Evolutionary conservation across 2,797 vertebrate genomes (phyloP), one percentile per base, ranked within the genome.

Genomic region (Carduelis carduelis): DNA sequence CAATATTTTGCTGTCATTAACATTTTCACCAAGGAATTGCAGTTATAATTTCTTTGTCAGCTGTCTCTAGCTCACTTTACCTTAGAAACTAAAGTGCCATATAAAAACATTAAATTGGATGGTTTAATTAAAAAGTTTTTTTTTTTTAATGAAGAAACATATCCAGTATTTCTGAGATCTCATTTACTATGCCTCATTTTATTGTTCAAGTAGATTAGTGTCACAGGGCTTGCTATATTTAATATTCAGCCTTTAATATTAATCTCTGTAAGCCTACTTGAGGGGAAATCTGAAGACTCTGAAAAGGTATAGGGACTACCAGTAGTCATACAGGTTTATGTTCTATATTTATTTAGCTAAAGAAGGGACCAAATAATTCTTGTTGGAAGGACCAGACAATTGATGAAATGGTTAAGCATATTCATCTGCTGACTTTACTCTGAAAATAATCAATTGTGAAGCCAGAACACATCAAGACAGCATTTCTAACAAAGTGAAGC

Each of bases 1-100:
- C 99, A 99, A 99, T 98, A 98, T 99, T 99, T 98, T 98, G 97
- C 98, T 98, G 98, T 99, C 99, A 99, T 99, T 99, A 99, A 99
- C 99, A 99, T 99, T 98, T 98, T 98, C 98, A 98, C 98, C 98
- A 98, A 98, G 98, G 98, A 97, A 98, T 97, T 98, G 98, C 98
- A 97, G 98, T 98, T 98, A 98, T 98, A 98, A 98, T 98, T 98
- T 97, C 98, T 98, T 98, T 98, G 98, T 98, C 98, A 98, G 98
- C 98, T 98, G 98, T 98, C 98, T 98, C 98, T 96, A 96, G 98
- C 98, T 98, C 97, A 95, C 96, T 97, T 98, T 98, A 98, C 98
- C 97, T 98, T 98, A 96, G 97, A 98, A 98, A 98, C 97, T 90
- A 95, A 98, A 98, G 96, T 97, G 96, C 98, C 97, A 97, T 94